phyloP scores from a whole-genome alignment of 1,140 invertebrate species.

The Himalopsyche phryganea region DNA sequence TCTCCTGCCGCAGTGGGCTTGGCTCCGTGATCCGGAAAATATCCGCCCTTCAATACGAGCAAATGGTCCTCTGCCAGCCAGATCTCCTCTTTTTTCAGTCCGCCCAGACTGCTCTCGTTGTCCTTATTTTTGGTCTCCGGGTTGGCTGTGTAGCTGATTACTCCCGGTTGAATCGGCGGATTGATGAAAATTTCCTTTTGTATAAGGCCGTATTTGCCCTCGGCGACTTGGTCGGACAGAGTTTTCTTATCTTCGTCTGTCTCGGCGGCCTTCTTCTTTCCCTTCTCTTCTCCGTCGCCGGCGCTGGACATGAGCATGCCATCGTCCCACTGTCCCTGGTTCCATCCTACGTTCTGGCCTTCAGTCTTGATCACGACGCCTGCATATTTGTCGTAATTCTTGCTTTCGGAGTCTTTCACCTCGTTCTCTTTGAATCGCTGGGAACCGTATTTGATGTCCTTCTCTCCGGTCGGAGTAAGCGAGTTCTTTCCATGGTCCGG shows the following conservation, averaged over 20 bases:
- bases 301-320: constrained; percentile 63
- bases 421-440: constrained; percentile 34
- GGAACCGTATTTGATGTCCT: constrained; percentile 33
- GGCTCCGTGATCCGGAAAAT: constrained; percentile 55
- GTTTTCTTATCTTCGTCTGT: constrained; percentile 76
- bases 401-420: constrained; percentile 19
- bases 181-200: constrained; percentile 76
- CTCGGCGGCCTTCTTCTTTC: constrained; percentile 57
- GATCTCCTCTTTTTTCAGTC: constrained; percentile 78
- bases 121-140: constrained; percentile 71
- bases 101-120: constrained; percentile 73
- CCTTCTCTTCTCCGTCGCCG: constrained; percentile 57
- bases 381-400: constrained; percentile 41
- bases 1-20: constrained; percentile 41
- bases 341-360: constrained; percentile 51
- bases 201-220: constrained; percentile 85
- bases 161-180: constrained; percentile 67
- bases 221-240: constrained; percentile 77
- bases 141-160: constrained; percentile 75
- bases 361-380: constrained; percentile 41
- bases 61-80: constrained; percentile 87
- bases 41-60: constrained; percentile 76
- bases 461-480: constrained; percentile 37
- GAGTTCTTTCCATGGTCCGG: constrained; percentile 45
- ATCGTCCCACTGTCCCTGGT: constrained; percentile 61